These are phyloP conservation scores for Electrona antarctica DNA, from an alignment of 2,113 vertebrate genomes.

Conservation along the genomic window DNA sequence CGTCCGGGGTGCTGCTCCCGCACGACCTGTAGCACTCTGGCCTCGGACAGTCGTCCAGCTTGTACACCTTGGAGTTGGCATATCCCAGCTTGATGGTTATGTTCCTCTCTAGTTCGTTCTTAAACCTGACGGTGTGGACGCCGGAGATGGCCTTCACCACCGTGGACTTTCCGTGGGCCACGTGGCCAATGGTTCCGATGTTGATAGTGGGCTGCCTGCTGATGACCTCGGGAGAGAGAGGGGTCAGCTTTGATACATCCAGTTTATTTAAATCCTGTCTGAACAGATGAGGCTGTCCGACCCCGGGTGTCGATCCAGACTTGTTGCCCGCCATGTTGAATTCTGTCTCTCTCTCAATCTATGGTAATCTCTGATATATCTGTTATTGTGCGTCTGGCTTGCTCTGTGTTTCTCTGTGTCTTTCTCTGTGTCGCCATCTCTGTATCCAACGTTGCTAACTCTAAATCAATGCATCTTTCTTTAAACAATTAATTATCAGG, in stretches of 20 bases:
- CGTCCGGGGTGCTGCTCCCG: conserved; percentile 96
- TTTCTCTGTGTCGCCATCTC: too few species aligned
- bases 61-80: conserved; percentile 99
- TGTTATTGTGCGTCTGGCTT: too few species aligned
- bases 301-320: conserved; percentile 84
- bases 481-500: too few species aligned
- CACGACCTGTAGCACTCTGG: conserved; percentile 97
- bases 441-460: too few species aligned
- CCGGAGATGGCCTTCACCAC: conserved; percentile 99
- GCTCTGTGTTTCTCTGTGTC: too few species aligned
- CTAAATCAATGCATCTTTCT: too few species aligned
- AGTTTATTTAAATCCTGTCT: conserved; percentile 87
- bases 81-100: conserved; percentile 99
- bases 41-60: conserved; percentile 94
- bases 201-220: conserved; percentile 99
- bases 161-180: conserved; percentile 98
- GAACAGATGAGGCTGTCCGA: conserved; percentile 93
- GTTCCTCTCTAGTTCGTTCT: conserved; percentile 98
- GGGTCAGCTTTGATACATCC: conserved; percentile 91
- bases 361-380: too few species aligned
- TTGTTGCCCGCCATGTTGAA: conserved; percentile 95
- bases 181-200: conserved; percentile 98
- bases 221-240: conserved; percentile 96
- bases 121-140: conserved; percentile 98
- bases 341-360: too few species aligned